Evolutionary conservation across 1,140 invertebrate genomes (phyloP).

Genomic region (Eupristina koningsbergeri): DNA sequence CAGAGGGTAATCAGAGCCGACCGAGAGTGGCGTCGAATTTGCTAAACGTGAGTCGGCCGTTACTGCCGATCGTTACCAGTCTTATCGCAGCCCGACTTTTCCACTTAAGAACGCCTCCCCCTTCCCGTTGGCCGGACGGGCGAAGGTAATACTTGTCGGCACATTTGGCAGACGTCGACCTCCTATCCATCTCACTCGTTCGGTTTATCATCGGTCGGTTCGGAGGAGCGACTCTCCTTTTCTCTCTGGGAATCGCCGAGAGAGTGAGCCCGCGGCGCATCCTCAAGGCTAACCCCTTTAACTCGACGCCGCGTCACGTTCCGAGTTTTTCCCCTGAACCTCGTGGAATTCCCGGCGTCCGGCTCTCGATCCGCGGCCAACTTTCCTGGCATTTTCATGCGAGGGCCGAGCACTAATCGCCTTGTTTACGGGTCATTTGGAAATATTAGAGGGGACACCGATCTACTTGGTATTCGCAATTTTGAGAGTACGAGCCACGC

Average conservation of each 20-base stretch:
- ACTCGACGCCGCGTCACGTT: too few relatives aligned
- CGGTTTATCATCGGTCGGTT: constrained; percentile 17
- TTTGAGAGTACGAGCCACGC: too few relatives aligned
- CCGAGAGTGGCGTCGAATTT: too few relatives aligned
- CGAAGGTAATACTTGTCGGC: background rate
- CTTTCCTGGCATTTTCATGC: too few relatives aligned
- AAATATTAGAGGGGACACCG: too few relatives aligned
- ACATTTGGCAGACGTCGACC: background rate
- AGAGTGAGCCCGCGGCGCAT: constrained; percentile 17
- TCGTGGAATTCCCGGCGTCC: background rate
- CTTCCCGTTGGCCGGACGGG: too few relatives aligned
- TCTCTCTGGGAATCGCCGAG: constrained; percentile 7
- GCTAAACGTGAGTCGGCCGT: too few relatives aligned
- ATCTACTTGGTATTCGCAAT: background rate
- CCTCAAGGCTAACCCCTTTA: background rate
- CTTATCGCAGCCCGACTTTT: constrained; percentile 15
- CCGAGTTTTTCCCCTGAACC: background rate
- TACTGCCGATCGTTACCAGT: too few relatives aligned
- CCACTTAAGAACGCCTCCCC: background rate
- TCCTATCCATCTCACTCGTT: background rate
- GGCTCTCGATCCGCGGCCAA: background rate
- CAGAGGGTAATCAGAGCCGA: too few relatives aligned
- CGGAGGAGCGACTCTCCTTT: constrained; percentile 18
- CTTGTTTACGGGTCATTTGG: too few relatives aligned
- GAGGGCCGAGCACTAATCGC: too few relatives aligned